Evolutionary conservation across 2,797 vertebrate species (phyloP).

Genomic region (Podarcis siculus): DNA sequence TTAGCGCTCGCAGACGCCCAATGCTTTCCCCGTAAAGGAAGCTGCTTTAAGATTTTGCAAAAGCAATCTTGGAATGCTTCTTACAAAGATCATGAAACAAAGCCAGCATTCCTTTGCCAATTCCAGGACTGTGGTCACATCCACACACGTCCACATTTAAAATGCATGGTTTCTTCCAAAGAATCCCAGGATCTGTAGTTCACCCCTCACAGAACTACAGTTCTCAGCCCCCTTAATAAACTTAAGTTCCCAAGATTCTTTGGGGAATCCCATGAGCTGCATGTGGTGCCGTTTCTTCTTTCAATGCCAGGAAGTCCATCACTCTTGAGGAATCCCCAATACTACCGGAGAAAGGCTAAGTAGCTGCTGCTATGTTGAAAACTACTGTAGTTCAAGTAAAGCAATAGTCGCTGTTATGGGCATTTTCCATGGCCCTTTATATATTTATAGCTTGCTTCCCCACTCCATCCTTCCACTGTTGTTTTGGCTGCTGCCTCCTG

Average conservation of each 20-base stretch:
- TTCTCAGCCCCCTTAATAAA: too few species aligned
- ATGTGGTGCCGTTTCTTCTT: neutral
- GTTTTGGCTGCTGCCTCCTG: neutral
- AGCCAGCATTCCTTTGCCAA: neutral
- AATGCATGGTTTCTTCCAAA: too few species aligned
- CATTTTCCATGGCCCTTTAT: neutral
- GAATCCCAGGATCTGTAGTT: too few species aligned
- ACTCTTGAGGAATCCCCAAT: neutral
- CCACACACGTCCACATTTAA: neutral
- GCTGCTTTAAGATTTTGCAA: neutral
- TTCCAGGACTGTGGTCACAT: neutral
- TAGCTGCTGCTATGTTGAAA: neutral
- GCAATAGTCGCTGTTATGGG: too few species aligned
- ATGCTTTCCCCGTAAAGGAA: neutral
- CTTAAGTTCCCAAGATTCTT: too few species aligned
- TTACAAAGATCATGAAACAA: neutral
- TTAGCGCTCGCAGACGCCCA: too few species aligned
- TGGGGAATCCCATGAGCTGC: too few species aligned
- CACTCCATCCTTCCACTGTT: neutral
- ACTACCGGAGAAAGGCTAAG: neutral
- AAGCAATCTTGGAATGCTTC: neutral
- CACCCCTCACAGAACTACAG: too few species aligned
- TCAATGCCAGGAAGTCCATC: neutral
- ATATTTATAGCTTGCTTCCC: neutral
- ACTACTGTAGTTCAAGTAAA: neutral